These are phyloP conservation scores for Actenoides lindsayi DNA, from an alignment of 2,113 vertebrate genomes.

Conservation along the genomic window DNA sequence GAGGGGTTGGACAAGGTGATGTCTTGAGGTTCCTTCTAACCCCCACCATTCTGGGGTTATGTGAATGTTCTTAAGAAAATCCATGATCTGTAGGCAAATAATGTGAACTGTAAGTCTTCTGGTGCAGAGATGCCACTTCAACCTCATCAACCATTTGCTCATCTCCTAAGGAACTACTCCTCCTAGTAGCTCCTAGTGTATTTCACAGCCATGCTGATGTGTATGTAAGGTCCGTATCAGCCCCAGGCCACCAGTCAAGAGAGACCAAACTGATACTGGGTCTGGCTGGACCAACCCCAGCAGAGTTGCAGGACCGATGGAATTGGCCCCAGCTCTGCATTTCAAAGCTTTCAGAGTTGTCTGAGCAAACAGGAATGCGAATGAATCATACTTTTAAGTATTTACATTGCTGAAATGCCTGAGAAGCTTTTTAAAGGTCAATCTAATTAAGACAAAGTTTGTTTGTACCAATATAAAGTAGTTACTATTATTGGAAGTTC, in stretches of 20 bases:
- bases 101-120: background rate
- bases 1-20: background rate
- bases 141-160: background rate
- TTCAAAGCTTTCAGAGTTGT: slow-evolving; percentile 17
- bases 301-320: background rate
- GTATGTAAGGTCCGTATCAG: background rate
- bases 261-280: background rate
- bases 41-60: background rate
- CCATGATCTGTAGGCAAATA: background rate
- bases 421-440: slow-evolving; percentile 79
- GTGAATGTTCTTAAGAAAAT: background rate
- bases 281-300: background rate
- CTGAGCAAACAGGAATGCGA: slow-evolving; percentile 16
- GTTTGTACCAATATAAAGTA: slow-evolving; percentile 70
- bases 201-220: background rate
- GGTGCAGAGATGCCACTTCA: accelerated
- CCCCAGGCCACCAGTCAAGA: background rate
- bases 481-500: slow-evolving; percentile 74
- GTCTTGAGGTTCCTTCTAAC: background rate
- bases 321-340: background rate
- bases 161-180: background rate
- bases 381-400: slow-evolving; percentile 38
- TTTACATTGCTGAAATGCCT: slow-evolving; percentile 64
- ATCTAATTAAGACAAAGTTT: slow-evolving; percentile 76
- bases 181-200: background rate